phyloP scores from a whole-genome alignment of 2,113 vertebrate species.

The Mandrillus leucophaeus region DNA sequence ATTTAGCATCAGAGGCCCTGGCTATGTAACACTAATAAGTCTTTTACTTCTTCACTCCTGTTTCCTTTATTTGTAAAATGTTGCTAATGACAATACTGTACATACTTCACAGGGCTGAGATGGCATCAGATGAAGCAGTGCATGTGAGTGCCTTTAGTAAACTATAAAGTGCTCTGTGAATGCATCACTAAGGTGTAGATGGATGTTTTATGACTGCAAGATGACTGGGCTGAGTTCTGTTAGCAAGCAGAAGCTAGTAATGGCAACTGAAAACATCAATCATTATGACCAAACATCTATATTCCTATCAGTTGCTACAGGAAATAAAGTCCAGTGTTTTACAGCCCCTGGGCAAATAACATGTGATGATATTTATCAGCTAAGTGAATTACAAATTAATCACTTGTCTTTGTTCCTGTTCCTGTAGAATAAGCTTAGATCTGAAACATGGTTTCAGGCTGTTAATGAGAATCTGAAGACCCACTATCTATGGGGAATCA shows the following conservation, averaged over 20 bases:
- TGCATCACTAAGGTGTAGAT: neutral
- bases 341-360: constrained; percentile 55
- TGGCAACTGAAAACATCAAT: constrained; percentile 11
- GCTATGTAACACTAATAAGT: neutral
- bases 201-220: neutral
- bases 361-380: constrained; percentile 33
- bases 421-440: neutral
- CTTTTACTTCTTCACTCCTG: neutral
- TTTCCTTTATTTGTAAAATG: neutral
- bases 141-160: neutral
- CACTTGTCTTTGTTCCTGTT: constrained; percentile 51
- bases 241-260: constrained; percentile 1
- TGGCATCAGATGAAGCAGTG: neutral
- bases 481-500: neutral
- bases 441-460: constrained; percentile 51
- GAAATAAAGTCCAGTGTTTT: constrained; percentile 1
- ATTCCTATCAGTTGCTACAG: constrained; percentile 18
- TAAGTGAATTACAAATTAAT: constrained; percentile 54
- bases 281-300: neutral
- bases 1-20: neutral
- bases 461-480: constrained; percentile 37
- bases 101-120: neutral
- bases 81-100: neutral
- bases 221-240: neutral
- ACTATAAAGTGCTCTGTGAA: neutral